Evolutionary conservation across 2,888 invertebrate genomes (phyloP).

Genomic region (Eupithecia vulgata): DNA sequence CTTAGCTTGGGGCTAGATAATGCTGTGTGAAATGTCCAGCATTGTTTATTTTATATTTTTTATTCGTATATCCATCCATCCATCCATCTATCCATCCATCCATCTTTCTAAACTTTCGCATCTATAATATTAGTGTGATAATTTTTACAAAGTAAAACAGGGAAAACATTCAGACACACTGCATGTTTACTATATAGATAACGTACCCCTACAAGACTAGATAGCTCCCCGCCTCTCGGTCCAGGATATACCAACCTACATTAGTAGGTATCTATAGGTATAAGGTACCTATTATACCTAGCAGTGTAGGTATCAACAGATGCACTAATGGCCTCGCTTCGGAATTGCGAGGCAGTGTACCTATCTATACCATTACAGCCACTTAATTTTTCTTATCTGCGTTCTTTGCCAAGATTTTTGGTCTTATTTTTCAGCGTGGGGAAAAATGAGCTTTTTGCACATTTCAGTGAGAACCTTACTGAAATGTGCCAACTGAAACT

Average conservation of each 20-base stretch:
- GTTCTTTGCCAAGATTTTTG: constrained; percentile 16
- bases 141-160: neutral
- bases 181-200: neutral
- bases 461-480: neutral
- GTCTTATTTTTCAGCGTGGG: neutral
- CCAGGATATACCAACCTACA: neutral
- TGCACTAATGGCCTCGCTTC: constrained; percentile 58
- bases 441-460: neutral
- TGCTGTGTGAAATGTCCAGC: too few species aligned
- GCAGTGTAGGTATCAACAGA: constrained; percentile 24
- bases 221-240: neutral
- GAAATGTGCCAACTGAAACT: too few species aligned
- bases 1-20: too few species aligned
- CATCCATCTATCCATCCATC: too few species aligned
- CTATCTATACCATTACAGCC: constrained; percentile 51
- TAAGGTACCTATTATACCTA: neutral
- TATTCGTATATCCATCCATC: too few species aligned
- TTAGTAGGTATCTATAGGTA: neutral
- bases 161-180: neutral
- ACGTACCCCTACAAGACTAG: neutral
- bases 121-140: too few species aligned
- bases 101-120: too few species aligned
- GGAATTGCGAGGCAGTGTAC: constrained; percentile 54
- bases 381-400: constrained; percentile 22
- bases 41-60: too few species aligned